Evolutionary conservation across 1,140 invertebrate genomes (phyloP), one percentile per base, ranked within the genome.

Genomic region (Apis dorsata): DNA sequence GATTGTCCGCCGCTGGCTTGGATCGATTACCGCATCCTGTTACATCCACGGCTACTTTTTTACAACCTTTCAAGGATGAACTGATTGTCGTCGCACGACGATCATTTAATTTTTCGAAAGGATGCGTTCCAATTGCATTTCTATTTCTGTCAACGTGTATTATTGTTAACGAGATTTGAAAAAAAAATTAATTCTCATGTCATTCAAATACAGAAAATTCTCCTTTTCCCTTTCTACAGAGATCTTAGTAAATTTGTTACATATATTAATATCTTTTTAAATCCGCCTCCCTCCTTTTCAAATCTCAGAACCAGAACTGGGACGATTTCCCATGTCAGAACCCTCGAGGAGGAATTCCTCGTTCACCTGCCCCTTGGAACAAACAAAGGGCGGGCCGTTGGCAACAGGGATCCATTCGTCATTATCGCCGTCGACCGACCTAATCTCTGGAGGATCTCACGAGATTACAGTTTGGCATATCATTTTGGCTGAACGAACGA

Each of bases 401-500:
- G 28, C 24, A 17, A 15, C 57, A 17, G 59, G 53, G 81, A 79
- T 82, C 62, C 91, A 87, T 92, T 91, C 90, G 88, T 92, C 91
- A 91, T 91, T 91, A 91, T 88, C 90, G 87, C 85, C 1, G 86
- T 86, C 79, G 79, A 63, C 24, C 87, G 79, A 88, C 86, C 89
- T 92, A 93, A 93, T 92, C 91, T 92, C 91, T 85, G 83, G 91
- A 92, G 92, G 88, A 93, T 93, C 90, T 90, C 79, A 73, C 83
- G 89, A 92, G 93, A 93, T 93, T 93, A 93, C 89, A 87, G 82
- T 92, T 93, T 93, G 93, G 93, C 92, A 93, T 93, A 93, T 93
- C 89, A 94, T 94, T 34, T 93, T 94, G 91, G 86, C 91, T 89
- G 91, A 93, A 94, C 89, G 92, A 93, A 94, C 91, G 93, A 93